Evolutionary conservation across 2,888 invertebrate genomes (phyloP).

Genomic region (Trichogramma evanescens): DNA sequence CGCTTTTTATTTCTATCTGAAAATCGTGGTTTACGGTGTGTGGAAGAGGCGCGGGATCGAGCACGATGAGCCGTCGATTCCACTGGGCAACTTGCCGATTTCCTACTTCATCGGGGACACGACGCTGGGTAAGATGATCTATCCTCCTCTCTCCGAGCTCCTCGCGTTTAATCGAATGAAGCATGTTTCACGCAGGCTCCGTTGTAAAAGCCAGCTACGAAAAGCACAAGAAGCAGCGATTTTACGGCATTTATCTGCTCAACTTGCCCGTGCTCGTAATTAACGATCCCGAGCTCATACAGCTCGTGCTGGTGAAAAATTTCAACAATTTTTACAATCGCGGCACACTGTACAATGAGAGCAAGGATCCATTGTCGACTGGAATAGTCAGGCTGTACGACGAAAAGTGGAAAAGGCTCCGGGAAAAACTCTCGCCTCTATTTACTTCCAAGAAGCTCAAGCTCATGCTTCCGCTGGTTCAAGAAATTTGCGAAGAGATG

Average conservation of each 20-base stretch:
- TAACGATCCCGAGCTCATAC: slow-evolving; percentile 30
- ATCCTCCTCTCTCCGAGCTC: too few species aligned
- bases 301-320: slow-evolving; percentile 29
- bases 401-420: slow-evolving; percentile 30
- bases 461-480: slow-evolving; percentile 27
- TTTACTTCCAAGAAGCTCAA: slow-evolving; percentile 36
- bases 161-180: not conserved
- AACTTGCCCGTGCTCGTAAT: slow-evolving; percentile 26
- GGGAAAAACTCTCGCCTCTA: slow-evolving; percentile 35
- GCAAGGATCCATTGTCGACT: slow-evolving; percentile 24
- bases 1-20: slow-evolving; percentile 28
- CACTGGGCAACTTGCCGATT: slow-evolving; percentile 27
- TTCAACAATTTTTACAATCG: slow-evolving; percentile 32
- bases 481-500: slow-evolving; percentile 25
- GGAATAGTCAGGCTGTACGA: slow-evolving; percentile 25
- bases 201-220: slow-evolving; percentile 6
- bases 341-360: slow-evolving; percentile 22
- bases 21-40: slow-evolving; percentile 25
- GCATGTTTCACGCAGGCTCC: slow-evolving; percentile 8
- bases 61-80: slow-evolving; percentile 25
- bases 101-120: slow-evolving; percentile 2
- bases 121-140: slow-evolving; percentile 6
- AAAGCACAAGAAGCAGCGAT: slow-evolving; percentile 14
- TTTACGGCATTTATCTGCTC: slow-evolving; percentile 23
- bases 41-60: slow-evolving; percentile 27